Conservation (phyloP, 2,888 invertebrate species). For the Nowickia ferox region DNA sequence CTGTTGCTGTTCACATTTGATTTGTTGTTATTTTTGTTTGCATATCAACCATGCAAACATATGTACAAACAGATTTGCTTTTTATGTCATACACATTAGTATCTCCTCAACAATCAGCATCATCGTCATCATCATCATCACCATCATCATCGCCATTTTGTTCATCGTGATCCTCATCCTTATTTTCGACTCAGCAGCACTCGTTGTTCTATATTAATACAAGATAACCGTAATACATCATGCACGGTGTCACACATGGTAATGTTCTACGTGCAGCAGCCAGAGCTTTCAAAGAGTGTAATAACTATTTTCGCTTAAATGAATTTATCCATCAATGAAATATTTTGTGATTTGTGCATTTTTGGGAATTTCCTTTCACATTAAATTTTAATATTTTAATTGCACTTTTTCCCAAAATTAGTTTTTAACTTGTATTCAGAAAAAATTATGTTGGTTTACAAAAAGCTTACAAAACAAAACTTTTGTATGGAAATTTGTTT, state of each 20-base stretch:
- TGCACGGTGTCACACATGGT: conserved; percentile 33
- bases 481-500: no score
- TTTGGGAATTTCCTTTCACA: no score
- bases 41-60: no score
- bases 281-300: neutral
- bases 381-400: no score
- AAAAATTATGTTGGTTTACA: no score
- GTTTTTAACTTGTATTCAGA: no score
- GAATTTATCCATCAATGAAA: no score
- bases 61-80: conserved; percentile 38
- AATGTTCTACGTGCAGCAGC: neutral
- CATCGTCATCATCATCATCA: conserved; percentile 9
- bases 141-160: conserved; percentile 10
- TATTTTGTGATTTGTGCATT: no score
- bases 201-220: conserved; percentile 33
- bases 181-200: conserved; percentile 46
- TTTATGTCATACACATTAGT: conserved; percentile 59
- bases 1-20: conserved; percentile 50
- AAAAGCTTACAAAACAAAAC: no score
- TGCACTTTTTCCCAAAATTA: no score
- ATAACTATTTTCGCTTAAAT: neutral
- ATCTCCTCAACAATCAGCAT: conserved; percentile 62
- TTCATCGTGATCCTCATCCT: conserved; percentile 50
- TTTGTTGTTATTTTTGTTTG: conserved; percentile 35
- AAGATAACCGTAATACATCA: conserved; percentile 44